These are phyloP conservation scores for Dryobates pubescens DNA, from an alignment of 2,797 vertebrate genomes.

Conservation along the genomic window DNA sequence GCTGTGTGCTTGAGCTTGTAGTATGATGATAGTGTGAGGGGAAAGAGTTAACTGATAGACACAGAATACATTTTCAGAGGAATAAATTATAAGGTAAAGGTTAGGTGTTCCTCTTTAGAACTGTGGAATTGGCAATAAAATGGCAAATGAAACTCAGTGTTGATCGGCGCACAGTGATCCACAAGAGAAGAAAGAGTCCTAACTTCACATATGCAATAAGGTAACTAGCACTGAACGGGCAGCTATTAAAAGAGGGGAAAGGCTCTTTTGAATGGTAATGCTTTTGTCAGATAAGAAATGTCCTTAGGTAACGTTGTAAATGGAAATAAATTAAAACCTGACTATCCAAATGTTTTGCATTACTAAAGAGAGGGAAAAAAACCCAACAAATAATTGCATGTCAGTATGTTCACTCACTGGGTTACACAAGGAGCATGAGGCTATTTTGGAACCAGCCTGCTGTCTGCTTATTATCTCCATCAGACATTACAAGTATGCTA, in stretches of 20 bases:
- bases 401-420: conserved; percentile 46
- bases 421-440: conserved; percentile 31
- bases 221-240: neutral
- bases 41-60: conserved; percentile 20
- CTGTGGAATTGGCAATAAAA: conserved; percentile 26
- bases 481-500: conserved; percentile 35
- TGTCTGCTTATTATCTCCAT: conserved; percentile 6
- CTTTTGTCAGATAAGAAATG: conserved; percentile 57
- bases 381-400: conserved; percentile 32
- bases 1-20: neutral
- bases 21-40: neutral
- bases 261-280: conserved; percentile 25
- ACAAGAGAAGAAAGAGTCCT: conserved; percentile 5
- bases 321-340: conserved; percentile 63
- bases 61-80: conserved; percentile 25
- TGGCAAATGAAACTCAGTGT: conserved; percentile 17
- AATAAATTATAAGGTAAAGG: conserved; percentile 42
- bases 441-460: conserved; percentile 26
- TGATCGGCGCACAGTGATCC: conserved; percentile 14
- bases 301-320: conserved; percentile 56
- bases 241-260: conserved; percentile 33
- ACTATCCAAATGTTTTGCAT: conserved; percentile 29
- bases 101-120: conserved; percentile 33
- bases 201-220: conserved; percentile 32
- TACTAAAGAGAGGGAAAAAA: conserved; percentile 16